Percentiles rank a stretch among this genome's conserved stretches.
Conservation (phyloP, 92 coral and sea anemone genomes). For the Zoanthus solanderi region DNA sequence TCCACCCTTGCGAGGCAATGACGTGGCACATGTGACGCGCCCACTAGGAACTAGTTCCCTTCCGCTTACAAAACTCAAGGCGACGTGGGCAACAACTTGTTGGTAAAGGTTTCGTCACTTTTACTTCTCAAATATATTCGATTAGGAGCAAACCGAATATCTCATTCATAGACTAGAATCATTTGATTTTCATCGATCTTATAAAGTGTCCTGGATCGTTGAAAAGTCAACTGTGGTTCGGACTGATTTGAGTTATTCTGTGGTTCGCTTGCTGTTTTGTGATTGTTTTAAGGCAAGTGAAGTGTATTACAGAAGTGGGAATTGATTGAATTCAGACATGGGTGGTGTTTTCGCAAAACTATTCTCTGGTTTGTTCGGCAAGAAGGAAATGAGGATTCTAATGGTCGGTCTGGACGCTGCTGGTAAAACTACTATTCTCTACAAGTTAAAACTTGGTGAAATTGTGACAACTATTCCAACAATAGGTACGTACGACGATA, state of each 20-base stretch:
- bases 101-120: conserved; percentile 55
- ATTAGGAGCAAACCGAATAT: background rate
- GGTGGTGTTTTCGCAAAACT: conserved; percentile 76
- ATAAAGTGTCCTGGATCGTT: background rate
- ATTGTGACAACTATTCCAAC: conserved; percentile 98
- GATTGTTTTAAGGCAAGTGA: conserved; percentile 67
- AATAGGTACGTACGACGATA: conserved; percentile 74
- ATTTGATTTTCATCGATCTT: background rate
- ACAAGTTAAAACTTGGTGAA: conserved; percentile 98
- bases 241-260: background rate
- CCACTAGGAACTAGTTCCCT: conserved; percentile 87
- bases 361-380: conserved; percentile 85
- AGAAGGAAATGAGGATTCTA: conserved; percentile 97
- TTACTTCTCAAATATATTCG: background rate
- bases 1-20: conserved; percentile 86
- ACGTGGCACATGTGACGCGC: conserved; percentile 99
- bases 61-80: conserved; percentile 54
- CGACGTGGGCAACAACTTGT: conserved; percentile 79
- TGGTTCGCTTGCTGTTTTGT: conserved; percentile 36
- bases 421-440: conserved; percentile 95
- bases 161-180: background rate
- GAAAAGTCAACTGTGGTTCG: background rate
- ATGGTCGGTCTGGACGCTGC: conserved; percentile 99
- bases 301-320: background rate
- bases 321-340: conserved; percentile 29